Evolutionary conservation across 2,888 invertebrate species (phyloP), one percentile per base, ranked within the genome.

Genomic region (Agriopis aurantiaria): DNA sequence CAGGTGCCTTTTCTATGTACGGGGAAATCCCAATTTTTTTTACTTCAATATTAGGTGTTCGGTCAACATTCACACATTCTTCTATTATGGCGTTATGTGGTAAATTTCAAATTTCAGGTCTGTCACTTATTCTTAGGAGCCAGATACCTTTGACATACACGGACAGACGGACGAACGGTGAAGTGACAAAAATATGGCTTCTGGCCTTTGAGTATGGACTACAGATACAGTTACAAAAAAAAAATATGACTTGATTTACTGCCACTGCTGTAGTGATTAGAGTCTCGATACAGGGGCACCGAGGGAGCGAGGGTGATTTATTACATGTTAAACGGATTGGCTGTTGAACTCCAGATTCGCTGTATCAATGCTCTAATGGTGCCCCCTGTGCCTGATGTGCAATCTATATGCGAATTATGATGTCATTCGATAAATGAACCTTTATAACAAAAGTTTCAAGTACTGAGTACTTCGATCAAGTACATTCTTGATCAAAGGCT

Each of bases 291-390:
- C 48, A 61, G 67, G 51, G 59, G 53, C 46, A 56, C 77, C 72
- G 74, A 82, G 83, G 83, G 80, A 82, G 80, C 80, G 75, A 68
- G 80, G 84, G 89, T 92, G 91, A 93, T 92, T 91, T 92, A 93
- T 92, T 88, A 85, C 87, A 85, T 87, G 87, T 88, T 90, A 91
- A 91, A 91, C 86, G 89, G 89, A 91, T 92, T 89, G 86, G 82
- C 81, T 82, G 82, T 82, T 80, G 81, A 85, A 81, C 84, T 85
- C 83, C 84, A 87, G 84, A 89, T 88, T 87, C 84, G 77, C 81
- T 80, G 73, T 86, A 85, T 86, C 84, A 79, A 77, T 80, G 79
- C 71, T 77, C 76, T 78, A 77, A 78, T 82, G 74, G 76, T 73
- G 61, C 61, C 67, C 72, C 74, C 62, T 75, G 73, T 69, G 48